phyloP scores from a whole-genome alignment of 2,888 invertebrate genomes.

The Rhimphoctona megacephalus region DNA sequence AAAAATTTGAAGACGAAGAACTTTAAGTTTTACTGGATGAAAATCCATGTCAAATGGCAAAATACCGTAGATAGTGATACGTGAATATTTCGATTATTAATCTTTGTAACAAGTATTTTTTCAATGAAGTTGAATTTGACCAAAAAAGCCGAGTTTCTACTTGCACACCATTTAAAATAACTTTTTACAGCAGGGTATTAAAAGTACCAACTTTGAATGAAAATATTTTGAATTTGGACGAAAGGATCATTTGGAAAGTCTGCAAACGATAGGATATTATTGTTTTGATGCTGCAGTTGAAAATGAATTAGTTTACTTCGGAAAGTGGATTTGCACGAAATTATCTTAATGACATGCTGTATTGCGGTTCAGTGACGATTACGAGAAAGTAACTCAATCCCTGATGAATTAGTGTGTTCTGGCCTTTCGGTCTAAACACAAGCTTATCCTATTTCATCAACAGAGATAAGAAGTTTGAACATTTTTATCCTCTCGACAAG shows the following conservation, averaged over 20 bases:
- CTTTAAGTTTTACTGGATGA: too few relatives aligned
- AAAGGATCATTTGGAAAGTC: too few relatives aligned
- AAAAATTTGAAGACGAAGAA: too few relatives aligned
- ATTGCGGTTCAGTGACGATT: neutral
- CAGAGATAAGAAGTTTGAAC: neutral
- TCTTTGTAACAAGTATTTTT: too few relatives aligned
- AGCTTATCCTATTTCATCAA: conserved; percentile 5
- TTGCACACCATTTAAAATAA: too few relatives aligned
- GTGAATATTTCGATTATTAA: too few relatives aligned
- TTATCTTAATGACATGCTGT: neutral
- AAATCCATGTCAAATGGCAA: too few relatives aligned
- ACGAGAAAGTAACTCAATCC: conserved; percentile 5
- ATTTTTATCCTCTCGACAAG: neutral
- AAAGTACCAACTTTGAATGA: neutral
- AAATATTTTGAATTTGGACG: too few relatives aligned
- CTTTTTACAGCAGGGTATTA: neutral
- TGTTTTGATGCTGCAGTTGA: neutral
- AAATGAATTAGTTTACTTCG: neutral
- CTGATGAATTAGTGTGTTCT: neutral
- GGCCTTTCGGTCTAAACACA: neutral
- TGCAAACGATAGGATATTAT: neutral
- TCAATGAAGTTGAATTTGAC: too few relatives aligned
- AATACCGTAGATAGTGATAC: too few relatives aligned
- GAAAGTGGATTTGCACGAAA: neutral
- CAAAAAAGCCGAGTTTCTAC: too few relatives aligned